Evolutionary conservation across 2,797 vertebrate species (phyloP), one percentile per base, ranked within the genome.

Genomic region (Denticeps clupeoides): DNA sequence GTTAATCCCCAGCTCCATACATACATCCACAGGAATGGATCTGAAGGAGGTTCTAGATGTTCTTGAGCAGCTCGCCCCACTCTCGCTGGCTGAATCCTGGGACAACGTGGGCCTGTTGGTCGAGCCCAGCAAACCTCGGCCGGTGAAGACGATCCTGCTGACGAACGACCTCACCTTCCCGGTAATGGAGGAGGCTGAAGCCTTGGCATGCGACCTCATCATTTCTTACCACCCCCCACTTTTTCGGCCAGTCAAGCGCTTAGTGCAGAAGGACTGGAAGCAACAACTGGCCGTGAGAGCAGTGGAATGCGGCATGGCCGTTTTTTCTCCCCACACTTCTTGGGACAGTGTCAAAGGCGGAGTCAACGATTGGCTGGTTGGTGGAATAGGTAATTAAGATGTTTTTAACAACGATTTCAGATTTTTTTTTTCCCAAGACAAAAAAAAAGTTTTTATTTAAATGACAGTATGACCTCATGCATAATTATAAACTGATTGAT

Each of bases 311-410:
- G 74, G 91, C 10, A 79, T 95, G 0, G 90, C 78, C 0, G 63
- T 99, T 54, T 99, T 92, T 65, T 97, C 94, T n/a, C 94, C 93
- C 0, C 94, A 98, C 62, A 97, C 93, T 0, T 87, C 89, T 0
- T 91, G 87, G 42, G 94, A 99, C 43, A 88, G 87, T 0, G 43
- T 84, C 2, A 84, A 80, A 49, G 86, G 80, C 1, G 94, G 94
- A 0, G 80, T 97, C 21, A 97, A 97, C 11, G 81, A 76, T 68
- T 98, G 94, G 94, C 74, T 98, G 23, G 58, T 86, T 0, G 87
- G 78, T 43, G 93, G 85, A 41, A 76, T 97, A 1, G 94, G 93
- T 98, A 73, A 87, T 87, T 60, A 19, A 55, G 65, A 49, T 48
- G 65, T 60, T 44, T 65, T 51, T 37, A 47, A 11, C n/a, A n/a